Percentiles rank a stretch among this genome's conserved stretches.
Conservation (phyloP, 2,113 vertebrate species). For the Gobiocypris rarus region DNA sequence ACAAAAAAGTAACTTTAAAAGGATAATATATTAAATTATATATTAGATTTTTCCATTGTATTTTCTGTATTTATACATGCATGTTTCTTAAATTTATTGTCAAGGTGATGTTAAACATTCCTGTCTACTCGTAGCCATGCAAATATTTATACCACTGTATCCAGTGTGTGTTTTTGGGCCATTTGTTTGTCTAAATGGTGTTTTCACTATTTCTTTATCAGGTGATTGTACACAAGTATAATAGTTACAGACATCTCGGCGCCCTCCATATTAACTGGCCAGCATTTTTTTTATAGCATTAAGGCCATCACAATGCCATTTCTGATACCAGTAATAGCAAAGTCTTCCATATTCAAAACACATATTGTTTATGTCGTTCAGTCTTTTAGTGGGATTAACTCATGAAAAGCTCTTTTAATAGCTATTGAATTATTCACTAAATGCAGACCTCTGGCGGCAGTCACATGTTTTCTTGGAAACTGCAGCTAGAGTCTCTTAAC, state of each 20-base stretch:
- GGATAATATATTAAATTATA: neutral
- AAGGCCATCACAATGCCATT: neutral
- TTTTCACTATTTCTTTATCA: neutral
- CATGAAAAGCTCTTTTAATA: conserved; percentile 43
- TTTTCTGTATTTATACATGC: too few species aligned
- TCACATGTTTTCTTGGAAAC: conserved; percentile 42
- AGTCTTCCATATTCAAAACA: neutral
- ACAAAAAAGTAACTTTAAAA: too few species aligned
- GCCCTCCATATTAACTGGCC: neutral
- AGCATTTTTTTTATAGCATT: neutral
- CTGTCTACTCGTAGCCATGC: neutral
- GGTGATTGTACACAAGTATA: neutral
- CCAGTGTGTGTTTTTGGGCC: neutral
- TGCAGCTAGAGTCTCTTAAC: conserved; percentile 20
- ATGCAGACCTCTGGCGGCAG: conserved; percentile 32
- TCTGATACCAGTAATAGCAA: neutral
- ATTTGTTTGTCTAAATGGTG: neutral
- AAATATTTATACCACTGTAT: neutral
- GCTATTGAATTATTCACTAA: conserved; percentile 40
- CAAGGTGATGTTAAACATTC: too few species aligned
- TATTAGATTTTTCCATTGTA: too few species aligned
- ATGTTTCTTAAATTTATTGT: too few species aligned
- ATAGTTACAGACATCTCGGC: neutral
- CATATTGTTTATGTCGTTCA: neutral
- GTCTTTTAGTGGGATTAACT: conserved; percentile 21